A percentile compares a stretch with the other conserved stretches of the same genome.
Conservation (phyloP, 2,797 vertebrate species). For the Enteromius unitaeniatus region DNA sequence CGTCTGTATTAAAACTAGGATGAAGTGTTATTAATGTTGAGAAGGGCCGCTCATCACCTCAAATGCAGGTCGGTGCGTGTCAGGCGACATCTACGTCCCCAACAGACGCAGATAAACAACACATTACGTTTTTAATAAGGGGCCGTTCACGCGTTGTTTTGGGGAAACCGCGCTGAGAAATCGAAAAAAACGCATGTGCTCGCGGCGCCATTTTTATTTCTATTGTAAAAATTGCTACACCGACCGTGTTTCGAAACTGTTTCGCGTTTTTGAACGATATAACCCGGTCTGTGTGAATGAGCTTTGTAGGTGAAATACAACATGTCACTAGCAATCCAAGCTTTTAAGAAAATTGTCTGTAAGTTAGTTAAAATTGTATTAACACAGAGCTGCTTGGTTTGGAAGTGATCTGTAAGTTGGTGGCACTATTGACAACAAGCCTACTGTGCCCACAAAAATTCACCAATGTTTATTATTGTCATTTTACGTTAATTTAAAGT, state of each 20-base stretch:
- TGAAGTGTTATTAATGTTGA: not conserved
- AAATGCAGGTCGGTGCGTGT: not conserved
- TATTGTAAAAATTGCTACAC: not conserved
- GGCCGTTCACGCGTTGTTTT: not conserved
- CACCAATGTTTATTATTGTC: not conserved
- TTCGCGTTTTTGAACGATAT: not conserved
- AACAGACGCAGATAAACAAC: not conserved
- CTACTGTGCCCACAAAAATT: not conserved
- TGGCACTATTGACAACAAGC: not conserved
- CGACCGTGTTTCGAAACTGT: not conserved
- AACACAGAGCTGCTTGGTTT: not conserved
- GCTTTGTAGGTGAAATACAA: not conserved
- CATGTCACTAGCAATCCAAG: not conserved
- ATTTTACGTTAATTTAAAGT: not conserved
- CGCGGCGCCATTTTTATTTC: not conserved
- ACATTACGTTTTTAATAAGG: not conserved
- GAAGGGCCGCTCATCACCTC: not conserved
- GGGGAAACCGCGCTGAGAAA: not conserved
- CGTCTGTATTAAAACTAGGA: slow-evolving; percentile 3
- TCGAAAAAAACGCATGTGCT: not conserved
- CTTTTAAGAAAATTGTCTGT: not conserved
- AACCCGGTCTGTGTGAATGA: not conserved
- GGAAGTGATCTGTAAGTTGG: not conserved
- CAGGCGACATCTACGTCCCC: not conserved
- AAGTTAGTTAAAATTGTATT: too few relatives aligned